phyloP scores from a whole-genome alignment of 2,797 vertebrate genomes.

The Sebastes nivosus region DNA sequence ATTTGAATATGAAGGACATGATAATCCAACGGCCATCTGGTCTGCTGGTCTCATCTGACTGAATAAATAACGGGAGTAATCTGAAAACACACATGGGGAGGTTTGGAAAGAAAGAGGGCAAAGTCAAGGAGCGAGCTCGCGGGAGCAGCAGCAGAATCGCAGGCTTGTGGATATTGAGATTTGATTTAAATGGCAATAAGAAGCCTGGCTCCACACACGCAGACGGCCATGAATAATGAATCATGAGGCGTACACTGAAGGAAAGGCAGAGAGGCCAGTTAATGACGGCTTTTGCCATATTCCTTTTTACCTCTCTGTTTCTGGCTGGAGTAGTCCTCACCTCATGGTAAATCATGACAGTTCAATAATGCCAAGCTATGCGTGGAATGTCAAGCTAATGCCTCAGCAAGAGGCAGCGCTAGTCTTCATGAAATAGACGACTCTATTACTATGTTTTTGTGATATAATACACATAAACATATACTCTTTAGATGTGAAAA shows the following conservation, averaged over 20 bases:
- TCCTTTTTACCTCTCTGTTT: constrained; percentile 68
- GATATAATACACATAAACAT: neutral
- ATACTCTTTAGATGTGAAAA: neutral
- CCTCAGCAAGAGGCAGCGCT: constrained; percentile 65
- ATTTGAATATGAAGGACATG: constrained; percentile 86
- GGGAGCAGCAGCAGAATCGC: constrained; percentile 51
- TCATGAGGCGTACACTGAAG: constrained; percentile 60
- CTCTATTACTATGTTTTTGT: constrained; percentile 23
- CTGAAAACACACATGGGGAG: constrained; percentile 80
- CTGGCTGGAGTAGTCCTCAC: constrained; percentile 68
- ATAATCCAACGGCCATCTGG: constrained; percentile 86
- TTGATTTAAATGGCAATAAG: constrained; percentile 85
- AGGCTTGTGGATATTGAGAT: constrained; percentile 70
- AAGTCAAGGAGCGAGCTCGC: constrained; percentile 64
- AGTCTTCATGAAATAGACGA: constrained; percentile 48
- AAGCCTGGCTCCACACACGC: constrained; percentile 68
- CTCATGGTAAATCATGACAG: constrained; percentile 83
- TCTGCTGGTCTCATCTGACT: constrained; percentile 79
- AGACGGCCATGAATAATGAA: constrained; percentile 81
- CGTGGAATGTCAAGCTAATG: constrained; percentile 84
- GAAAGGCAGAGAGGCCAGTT: constrained; percentile 54
- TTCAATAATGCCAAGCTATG: constrained; percentile 86
- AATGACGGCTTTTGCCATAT: constrained; percentile 70
- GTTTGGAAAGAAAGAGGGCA: constrained; percentile 69
- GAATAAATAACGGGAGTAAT: constrained; percentile 83